phyloP scores from a whole-genome alignment of 2,888 invertebrate genomes.

The Oithona nana region DNA sequence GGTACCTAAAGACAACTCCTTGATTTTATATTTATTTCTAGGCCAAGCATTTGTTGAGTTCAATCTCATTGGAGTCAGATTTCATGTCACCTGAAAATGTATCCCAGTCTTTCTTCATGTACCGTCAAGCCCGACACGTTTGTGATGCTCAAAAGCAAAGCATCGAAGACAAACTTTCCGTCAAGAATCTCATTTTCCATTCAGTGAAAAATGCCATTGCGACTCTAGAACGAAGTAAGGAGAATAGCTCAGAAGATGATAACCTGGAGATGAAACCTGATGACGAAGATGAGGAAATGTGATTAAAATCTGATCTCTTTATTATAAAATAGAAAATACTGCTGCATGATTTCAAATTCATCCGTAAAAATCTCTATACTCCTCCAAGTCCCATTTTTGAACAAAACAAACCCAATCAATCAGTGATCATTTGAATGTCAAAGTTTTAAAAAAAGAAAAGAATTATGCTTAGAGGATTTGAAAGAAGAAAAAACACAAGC shows the following conservation, averaged over 20 bases:
- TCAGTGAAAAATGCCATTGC: conserved; percentile 81
- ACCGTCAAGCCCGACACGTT: conserved; percentile 81
- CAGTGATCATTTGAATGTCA: too few species aligned
- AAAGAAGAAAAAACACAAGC: too few species aligned
- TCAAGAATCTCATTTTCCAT: conserved; percentile 95
- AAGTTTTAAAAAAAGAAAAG: too few species aligned
- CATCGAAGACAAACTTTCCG: conserved; percentile 91
- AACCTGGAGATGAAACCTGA: background rate
- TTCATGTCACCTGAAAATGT: conserved; percentile 97
- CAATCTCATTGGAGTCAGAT: conserved; percentile 93
- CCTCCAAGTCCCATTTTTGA: too few species aligned
- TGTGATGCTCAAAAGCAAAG: conserved; percentile 60
- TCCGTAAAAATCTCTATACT: too few species aligned
- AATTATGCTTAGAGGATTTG: too few species aligned
- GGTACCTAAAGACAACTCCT: too few species aligned
- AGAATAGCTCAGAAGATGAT: background rate
- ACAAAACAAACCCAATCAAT: too few species aligned
- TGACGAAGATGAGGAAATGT: background rate
- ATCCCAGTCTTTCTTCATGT: conserved; percentile 82
- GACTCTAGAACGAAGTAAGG: conserved; percentile 28
- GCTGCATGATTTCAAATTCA: too few species aligned
- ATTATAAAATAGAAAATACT: too few species aligned
- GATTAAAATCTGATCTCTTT: too few species aligned
- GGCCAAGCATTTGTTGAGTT: conserved; percentile 86
- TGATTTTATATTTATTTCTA: conserved; percentile 22